Evolutionary conservation across 2,888 invertebrate genomes (phyloP).

Genomic region (Sylvicola cinctus): DNA sequence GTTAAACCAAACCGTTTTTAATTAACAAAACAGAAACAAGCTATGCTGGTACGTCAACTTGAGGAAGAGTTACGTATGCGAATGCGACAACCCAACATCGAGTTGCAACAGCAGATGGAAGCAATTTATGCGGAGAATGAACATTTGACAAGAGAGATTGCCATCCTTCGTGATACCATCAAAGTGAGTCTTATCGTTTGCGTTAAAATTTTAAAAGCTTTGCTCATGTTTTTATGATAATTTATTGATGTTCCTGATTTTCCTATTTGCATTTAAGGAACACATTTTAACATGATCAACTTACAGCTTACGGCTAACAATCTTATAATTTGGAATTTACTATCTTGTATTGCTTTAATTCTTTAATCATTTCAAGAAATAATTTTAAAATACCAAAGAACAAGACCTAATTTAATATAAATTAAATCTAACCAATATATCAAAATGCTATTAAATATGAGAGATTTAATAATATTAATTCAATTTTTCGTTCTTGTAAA

Average conservation of each 20-base stretch:
- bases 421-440: no score
- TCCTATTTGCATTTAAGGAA: background rate
- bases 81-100: slow-evolving; percentile 75
- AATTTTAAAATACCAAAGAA: no score
- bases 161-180: slow-evolving; percentile 80
- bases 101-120: slow-evolving; percentile 83
- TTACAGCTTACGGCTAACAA: background rate
- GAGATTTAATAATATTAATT: no score
- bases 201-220: background rate
- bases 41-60: slow-evolving; percentile 78
- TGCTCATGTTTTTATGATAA: no score
- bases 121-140: slow-evolving; percentile 84
- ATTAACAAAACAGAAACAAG: slow-evolving; percentile 63
- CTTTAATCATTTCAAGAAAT: no score
- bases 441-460: no score
- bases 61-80: slow-evolving; percentile 80
- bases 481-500: no score
- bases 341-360: no score
- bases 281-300: background rate
- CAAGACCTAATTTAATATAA: no score
- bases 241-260: background rate
- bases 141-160: slow-evolving; percentile 80
- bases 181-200: slow-evolving; percentile 40
- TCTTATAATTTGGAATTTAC: no score
- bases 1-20: slow-evolving; percentile 9